These are phyloP conservation scores for Odontamblyopus rebecca DNA, from an alignment of 2,797 vertebrate species.

Conservation along the genomic window DNA sequence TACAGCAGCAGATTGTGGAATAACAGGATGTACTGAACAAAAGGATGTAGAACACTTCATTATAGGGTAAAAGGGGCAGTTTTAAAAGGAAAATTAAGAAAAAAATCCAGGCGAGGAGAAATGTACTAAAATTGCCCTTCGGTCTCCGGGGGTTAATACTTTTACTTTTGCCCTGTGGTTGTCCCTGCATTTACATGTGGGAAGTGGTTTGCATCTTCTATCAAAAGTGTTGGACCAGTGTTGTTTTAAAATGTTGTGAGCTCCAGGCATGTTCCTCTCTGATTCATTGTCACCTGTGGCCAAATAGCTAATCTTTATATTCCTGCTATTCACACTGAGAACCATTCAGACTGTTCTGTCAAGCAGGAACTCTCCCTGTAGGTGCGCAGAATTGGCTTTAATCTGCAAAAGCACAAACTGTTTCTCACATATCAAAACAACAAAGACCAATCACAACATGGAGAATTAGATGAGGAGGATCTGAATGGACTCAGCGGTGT, in stretches of 20 bases:
- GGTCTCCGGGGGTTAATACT: too few relatives aligned
- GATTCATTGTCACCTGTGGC: not conserved
- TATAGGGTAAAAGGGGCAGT: too few relatives aligned
- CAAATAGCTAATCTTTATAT: not conserved
- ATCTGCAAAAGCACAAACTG: slow-evolving; percentile 5
- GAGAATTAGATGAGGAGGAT: not conserved
- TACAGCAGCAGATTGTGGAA: too few relatives aligned
- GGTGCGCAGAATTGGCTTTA: not conserved
- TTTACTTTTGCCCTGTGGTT: too few relatives aligned
- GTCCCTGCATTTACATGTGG: not conserved
- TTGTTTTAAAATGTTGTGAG: not conserved
- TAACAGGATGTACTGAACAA: too few relatives aligned
- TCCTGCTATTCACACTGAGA: not conserved
- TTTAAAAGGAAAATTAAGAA: too few relatives aligned
- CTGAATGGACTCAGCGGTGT: not conserved
- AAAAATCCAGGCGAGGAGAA: too few relatives aligned
- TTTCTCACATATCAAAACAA: slow-evolving; percentile 3
- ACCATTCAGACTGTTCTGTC: not conserved
- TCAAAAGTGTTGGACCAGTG: not conserved
- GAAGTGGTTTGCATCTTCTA: not conserved
- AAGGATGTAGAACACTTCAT: too few relatives aligned
- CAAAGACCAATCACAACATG: not conserved
- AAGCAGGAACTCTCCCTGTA: not conserved
- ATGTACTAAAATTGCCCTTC: too few relatives aligned
- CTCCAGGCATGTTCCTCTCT: not conserved